Evolutionary conservation across 2,888 invertebrate species (phyloP).

Genomic region (Xiphydria camelus): DNA sequence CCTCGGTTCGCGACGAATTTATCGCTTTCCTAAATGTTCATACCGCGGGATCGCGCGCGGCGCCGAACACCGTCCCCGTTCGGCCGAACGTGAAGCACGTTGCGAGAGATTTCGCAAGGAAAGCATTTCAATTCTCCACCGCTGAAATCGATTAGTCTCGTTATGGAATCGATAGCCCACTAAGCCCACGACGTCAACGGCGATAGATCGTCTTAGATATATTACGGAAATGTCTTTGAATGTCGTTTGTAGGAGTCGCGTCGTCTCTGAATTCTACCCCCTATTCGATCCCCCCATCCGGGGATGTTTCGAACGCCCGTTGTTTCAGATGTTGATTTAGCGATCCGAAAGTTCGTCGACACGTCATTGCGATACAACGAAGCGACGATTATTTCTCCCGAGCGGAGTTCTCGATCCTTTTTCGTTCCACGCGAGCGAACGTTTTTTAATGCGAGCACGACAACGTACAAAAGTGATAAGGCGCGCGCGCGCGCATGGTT

Average conservation of each 20-base stretch:
- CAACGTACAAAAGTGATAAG: constrained; percentile 32
- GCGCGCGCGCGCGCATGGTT: constrained; percentile 14
- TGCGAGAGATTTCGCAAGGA: too few relatives aligned
- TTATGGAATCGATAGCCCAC: constrained; percentile 16
- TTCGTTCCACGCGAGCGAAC: background rate
- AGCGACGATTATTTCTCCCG: constrained; percentile 19
- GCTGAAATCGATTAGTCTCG: constrained; percentile 21
- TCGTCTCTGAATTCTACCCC: too few relatives aligned
- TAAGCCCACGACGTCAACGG: constrained; percentile 21
- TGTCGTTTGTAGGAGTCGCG: constrained; percentile 23
- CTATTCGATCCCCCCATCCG: too few relatives aligned
- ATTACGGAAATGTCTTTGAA: constrained; percentile 26
- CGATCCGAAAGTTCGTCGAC: constrained; percentile 3
- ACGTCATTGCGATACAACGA: constrained; percentile 24
- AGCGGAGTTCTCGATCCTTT: constrained; percentile 3
- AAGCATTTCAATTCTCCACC: too few relatives aligned
- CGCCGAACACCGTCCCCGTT: too few relatives aligned
- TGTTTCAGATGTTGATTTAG: constrained; percentile 9
- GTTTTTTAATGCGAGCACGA: constrained; percentile 31
- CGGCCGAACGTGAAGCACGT: too few relatives aligned
- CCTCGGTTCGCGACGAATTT: constrained; percentile 5
- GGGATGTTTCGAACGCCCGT: too few relatives aligned
- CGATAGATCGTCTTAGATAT: constrained; percentile 26
- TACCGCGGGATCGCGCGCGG: too few relatives aligned
- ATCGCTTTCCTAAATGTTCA: constrained; percentile 14